Base-by-base conservation (phyloP, 2,888 invertebrate species). In the Coleophora flavipennella region DNA sequence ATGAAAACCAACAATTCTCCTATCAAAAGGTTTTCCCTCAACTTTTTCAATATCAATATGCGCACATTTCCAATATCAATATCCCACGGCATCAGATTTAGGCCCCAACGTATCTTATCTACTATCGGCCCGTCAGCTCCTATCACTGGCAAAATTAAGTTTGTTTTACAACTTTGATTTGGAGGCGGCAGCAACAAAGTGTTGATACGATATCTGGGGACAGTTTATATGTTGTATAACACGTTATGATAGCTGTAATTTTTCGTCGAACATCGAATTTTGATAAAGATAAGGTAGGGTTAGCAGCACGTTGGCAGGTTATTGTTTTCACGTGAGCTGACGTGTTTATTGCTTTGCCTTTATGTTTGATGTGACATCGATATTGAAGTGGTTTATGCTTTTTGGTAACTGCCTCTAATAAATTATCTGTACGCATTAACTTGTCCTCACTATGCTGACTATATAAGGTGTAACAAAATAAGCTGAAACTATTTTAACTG, bases 161-260 rank as follows among this genome's bases (percentile, higher is more conserved):
- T 74, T 83, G 81, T 84, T 84, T 84, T 84, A 84, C 71, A 71
- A 65, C 81, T 81, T 70, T 84, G 84, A 84, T 84, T 84, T 84
- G 69, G 59, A 60, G 69, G 67, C 81, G 79, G 79, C 69, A 51
- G 60, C 65, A 59, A 78, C 81, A 83, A 84, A 83, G 78, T 28
- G 11, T 11, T 51, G 66, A 63, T 70, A 69, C 53, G 64, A 61
- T 71, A 66, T 55, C 59, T 60, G 66, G 70, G 72, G 68, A 64
- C 58, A 67, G 69, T 77, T 70, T 69, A 73, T 77, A 76, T 71
- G 68, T 53, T 49, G 50, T 53, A 20, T 20, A 20, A 53, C 66
- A 54, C 70, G 79, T 80, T 79, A 80, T 79, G 80, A 77, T 79
- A 64, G 67, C 67, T 80, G 80, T 83, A 84, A 83, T 84, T 83